Evolutionary conservation across 2,888 invertebrate species (phyloP).

Genomic region (Elegia similella): DNA sequence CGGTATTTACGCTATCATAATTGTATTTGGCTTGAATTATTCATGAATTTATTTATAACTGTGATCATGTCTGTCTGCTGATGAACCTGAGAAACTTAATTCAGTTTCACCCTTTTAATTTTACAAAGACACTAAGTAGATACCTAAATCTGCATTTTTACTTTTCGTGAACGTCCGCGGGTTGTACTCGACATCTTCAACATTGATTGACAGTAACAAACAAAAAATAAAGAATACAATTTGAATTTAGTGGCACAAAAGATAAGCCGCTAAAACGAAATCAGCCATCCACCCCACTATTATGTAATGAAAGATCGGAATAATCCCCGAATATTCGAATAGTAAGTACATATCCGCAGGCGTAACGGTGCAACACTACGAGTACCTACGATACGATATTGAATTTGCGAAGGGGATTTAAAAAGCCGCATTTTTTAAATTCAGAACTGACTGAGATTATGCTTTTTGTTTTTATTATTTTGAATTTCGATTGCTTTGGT

Average conservation of each 20-base stretch:
- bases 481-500: not conserved
- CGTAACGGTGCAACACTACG: slow-evolving; percentile 30
- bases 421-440: slow-evolving; percentile 33
- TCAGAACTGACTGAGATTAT: slow-evolving; percentile 57
- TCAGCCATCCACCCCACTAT: slow-evolving; percentile 40
- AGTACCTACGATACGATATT: slow-evolving; percentile 19
- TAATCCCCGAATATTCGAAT: slow-evolving; percentile 53
- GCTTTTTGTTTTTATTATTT: slow-evolving; percentile 27
- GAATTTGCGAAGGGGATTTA: slow-evolving; percentile 19
- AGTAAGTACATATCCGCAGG: slow-evolving; percentile 61
- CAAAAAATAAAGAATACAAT: slow-evolving; percentile 14
- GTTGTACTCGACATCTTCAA: not conserved
- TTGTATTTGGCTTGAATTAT: too few relatives aligned
- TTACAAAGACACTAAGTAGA: too few relatives aligned
- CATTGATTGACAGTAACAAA: slow-evolving; percentile 3
- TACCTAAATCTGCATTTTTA: not conserved
- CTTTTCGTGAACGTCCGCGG: not conserved
- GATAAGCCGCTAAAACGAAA: slow-evolving; percentile 32
- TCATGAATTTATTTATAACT: not conserved
- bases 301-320: slow-evolving; percentile 66
- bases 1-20: not conserved
- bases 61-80: too few relatives aligned
- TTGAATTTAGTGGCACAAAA: slow-evolving; percentile 21
- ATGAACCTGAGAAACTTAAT: too few relatives aligned
- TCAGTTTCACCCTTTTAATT: too few relatives aligned